Base-by-base conservation (phyloP, 2,888 invertebrate species). In the Mystacides longicornis region DNA sequence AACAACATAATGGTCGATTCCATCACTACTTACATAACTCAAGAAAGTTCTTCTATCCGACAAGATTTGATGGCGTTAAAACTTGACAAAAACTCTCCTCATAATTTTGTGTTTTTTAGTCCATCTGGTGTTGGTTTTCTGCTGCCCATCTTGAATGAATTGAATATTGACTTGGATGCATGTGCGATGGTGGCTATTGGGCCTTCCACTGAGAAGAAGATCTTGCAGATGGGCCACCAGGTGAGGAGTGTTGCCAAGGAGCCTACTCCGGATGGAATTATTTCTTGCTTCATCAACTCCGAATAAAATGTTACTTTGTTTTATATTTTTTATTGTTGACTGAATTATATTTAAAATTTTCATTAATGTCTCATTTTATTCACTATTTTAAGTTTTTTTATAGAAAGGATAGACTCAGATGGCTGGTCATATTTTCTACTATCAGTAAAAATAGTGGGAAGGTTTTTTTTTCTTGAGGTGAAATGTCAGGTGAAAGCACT, bases 41-140 rank as follows among this genome's bases (percentile, higher is more conserved):
- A 74, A 31, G 66, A 72, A 31, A 78, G 74, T 67, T 69, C 72
- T 0, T 68, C 71, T 56, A 64, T 81, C 51, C 68, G 69, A 33
- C 67, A 71, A 1, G 51, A 22, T 23, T 18, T 57, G 21, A 11
- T 16, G 20, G 27, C 69, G 1, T 63, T 71, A 0, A 69, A 72
- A 5, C 63, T 71, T 2, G 66, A 68, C 60, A 63, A 56, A 21
- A 58, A 60, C 31, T 69, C 77, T 43, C 71, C 78, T 1, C 77
- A 79, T 62, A 79, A 68, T 65, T 63, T 81, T 33, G 75, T 80
- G 2, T 81, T 79, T 67, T 81, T 81, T 61, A 81, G 81, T 63
- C 81, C 81, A 1, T 81, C 81, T 3, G 81, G 81, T 19, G 71
- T 81, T 0, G 72, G 71, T 52, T 76, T 71, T 63, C 71, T 73